These are phyloP conservation scores for Pogonomyrmex barbatus DNA, from an alignment of 1,140 invertebrate species.

Conservation along the genomic window DNA sequence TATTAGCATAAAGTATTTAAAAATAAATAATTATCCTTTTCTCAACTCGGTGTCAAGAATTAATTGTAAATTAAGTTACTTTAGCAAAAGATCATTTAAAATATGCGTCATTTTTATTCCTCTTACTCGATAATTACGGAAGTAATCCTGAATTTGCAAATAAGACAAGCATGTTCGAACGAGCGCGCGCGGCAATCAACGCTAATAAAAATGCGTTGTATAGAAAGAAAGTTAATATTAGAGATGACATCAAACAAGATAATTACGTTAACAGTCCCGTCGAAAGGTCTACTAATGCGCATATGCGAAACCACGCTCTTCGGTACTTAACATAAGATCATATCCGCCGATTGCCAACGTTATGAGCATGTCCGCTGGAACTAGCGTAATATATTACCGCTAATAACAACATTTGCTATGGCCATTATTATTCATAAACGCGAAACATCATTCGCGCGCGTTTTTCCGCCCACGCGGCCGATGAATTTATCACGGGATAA, in stretches of 20 bases:
- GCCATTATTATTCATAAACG: conserved; percentile 60
- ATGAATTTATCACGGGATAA: conserved; percentile 47
- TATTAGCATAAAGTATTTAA: neutral
- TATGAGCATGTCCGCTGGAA: neutral
- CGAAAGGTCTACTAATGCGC: neutral
- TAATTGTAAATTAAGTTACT: neutral
- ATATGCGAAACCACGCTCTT: neutral
- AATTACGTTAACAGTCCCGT: neutral
- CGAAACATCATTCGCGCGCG: conserved; percentile 38
- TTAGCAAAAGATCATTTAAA: neutral
- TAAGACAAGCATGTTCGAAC: neutral
- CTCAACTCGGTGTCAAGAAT: too few relatives aligned
- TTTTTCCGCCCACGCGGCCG: conserved; percentile 45
- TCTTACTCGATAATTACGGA: neutral
- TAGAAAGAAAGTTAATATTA: neutral
- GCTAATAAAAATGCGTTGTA: neutral
- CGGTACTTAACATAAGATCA: conserved; percentile 23
- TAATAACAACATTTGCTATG: conserved; percentile 55
- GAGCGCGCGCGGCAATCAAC: neutral
- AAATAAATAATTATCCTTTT: neutral
- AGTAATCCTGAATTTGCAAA: neutral
- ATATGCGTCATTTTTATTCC: neutral
- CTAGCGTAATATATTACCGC: conserved; percentile 32
- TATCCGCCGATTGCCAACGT: conserved; percentile 22
- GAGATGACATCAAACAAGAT: neutral